Evolutionary conservation across 2,113 vertebrate genomes (phyloP).

Genomic region (Hydropotes inermis): DNA sequence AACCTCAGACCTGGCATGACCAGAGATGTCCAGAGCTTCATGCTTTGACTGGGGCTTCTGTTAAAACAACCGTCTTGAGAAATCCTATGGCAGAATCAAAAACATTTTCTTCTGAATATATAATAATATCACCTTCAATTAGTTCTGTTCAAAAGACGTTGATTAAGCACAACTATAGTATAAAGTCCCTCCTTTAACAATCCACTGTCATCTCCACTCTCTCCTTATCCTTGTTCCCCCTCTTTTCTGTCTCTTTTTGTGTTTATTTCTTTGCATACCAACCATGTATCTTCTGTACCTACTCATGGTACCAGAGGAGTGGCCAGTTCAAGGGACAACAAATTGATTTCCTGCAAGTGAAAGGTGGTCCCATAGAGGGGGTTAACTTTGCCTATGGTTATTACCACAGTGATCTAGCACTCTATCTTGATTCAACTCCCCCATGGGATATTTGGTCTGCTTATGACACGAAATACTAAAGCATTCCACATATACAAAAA

Average conservation of each 20-base stretch:
- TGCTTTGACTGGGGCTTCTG: neutral
- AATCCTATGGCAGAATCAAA: neutral
- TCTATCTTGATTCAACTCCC: neutral
- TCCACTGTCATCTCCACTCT: neutral
- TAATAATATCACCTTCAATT: neutral
- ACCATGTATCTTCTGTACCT: neutral
- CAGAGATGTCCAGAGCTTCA: neutral
- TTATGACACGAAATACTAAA: neutral
- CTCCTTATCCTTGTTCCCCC: neutral
- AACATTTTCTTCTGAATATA: neutral
- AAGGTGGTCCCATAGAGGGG: neutral
- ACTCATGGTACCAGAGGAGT: neutral
- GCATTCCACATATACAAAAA: neutral
- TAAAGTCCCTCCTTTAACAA: neutral
- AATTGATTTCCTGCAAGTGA: neutral
- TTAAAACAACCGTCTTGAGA: conserved; percentile 8
- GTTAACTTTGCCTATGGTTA: neutral
- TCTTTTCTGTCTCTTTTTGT: neutral
- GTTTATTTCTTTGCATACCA: neutral
- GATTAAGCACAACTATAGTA: neutral
- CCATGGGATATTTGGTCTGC: neutral
- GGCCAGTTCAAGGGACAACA: neutral
- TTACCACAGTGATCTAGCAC: neutral
- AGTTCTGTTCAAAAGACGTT: conserved; percentile 14
- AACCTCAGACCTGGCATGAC: neutral